A percentile compares a stretch with the other conserved stretches of the same genome.
phyloP scores from a whole-genome alignment of 2,113 vertebrate genomes.

The Hemicordylus capensis region DNA sequence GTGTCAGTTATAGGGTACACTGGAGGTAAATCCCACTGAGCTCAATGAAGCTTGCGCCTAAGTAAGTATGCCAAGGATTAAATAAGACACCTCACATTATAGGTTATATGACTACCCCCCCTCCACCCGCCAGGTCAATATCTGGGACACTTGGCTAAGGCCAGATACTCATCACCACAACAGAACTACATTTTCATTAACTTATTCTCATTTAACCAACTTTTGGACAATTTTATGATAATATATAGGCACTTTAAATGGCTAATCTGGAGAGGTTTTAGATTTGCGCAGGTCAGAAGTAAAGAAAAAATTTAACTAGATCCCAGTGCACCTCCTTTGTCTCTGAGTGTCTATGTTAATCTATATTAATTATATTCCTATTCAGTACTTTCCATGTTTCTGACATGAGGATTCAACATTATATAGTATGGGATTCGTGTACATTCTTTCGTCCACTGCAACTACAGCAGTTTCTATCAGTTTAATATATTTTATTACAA shows the following conservation, averaged over 20 bases:
- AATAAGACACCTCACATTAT: conserved; percentile 40
- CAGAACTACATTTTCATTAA: conserved; percentile 39
- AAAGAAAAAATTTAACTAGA: conserved; percentile 59
- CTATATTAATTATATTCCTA: conserved; percentile 73
- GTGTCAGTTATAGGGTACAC: too few species aligned
- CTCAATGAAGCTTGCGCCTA: background rate
- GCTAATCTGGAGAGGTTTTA: conserved; percentile 50
- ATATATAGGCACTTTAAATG: conserved; percentile 46
- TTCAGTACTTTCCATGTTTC: conserved; percentile 67
- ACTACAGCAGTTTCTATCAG: conserved; percentile 65
- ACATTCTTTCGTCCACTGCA: conserved; percentile 68
- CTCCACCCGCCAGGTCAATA: background rate
- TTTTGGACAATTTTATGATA: conserved; percentile 44
- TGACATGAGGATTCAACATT: conserved; percentile 66
- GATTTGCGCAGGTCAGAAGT: conserved; percentile 48
- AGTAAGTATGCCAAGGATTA: background rate
- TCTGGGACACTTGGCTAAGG: background rate
- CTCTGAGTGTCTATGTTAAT: conserved; percentile 72
- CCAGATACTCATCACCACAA: conserved; percentile 37
- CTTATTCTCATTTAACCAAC: conserved; percentile 26
- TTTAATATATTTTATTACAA: conserved; percentile 71
- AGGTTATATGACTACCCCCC: conserved; percentile 46
- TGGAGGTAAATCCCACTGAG: background rate
- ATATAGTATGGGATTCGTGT: conserved; percentile 71
- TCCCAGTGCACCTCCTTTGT: conserved; percentile 61